A percentile compares a stretch with the other conserved stretches of the same genome.
Conservation (phyloP, 2,113 vertebrate genomes). For the Gadus chalcogrammus region DNA sequence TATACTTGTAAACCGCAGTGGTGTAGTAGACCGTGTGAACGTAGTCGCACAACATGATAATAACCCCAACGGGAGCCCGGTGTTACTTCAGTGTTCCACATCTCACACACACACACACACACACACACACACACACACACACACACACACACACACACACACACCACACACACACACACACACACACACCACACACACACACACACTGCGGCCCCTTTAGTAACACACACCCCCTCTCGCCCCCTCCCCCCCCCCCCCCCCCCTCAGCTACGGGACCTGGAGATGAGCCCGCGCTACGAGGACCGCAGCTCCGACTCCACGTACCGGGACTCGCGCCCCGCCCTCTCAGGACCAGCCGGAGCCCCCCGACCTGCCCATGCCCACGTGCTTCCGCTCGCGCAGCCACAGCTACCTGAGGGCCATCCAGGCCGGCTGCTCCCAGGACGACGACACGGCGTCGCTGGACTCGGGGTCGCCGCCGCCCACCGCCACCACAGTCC, state of each 20-base stretch:
- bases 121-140: no score
- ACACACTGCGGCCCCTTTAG: neutral
- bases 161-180: neutral
- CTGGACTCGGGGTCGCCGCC: constrained; percentile 91
- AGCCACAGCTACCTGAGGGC: constrained; percentile 99
- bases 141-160: neutral
- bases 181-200: no score
- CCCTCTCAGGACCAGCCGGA: constrained; percentile 80
- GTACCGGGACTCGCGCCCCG: constrained; percentile 80
- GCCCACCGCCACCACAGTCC: constrained; percentile 81
- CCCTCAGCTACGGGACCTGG: constrained; percentile 81
- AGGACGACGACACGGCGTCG: constrained; percentile 92
- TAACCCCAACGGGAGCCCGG: no score
- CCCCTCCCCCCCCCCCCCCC: constrained; percentile 17
- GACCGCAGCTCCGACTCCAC: constrained; percentile 83
- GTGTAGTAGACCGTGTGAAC: no score
- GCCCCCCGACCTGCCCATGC: constrained; percentile 87
- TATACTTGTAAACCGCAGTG: no score
- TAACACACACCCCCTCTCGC: neutral
- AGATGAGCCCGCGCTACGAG: constrained; percentile 87
- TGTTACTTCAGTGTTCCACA: neutral
- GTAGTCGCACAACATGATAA: no score
- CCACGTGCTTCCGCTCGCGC: constrained; percentile 95
- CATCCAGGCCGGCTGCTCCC: constrained; percentile 97
- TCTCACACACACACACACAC: neutral